Evolutionary conservation across 2,888 invertebrate species (phyloP).

Genomic region (Vandiemenella viatica): DNA sequence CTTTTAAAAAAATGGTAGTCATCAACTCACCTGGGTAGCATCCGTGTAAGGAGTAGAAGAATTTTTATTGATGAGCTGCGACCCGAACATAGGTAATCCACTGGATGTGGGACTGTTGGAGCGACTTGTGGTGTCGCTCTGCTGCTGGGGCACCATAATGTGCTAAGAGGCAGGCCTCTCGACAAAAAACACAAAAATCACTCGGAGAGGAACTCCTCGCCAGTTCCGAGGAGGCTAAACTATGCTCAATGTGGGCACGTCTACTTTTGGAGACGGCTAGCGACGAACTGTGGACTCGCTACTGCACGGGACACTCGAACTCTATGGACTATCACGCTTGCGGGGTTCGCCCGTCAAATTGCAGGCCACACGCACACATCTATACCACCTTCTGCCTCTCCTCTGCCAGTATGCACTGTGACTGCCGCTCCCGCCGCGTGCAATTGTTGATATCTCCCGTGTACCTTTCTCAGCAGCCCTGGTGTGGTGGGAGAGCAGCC

Average conservation of each 20-base stretch:
- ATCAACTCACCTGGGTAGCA: conserved; percentile 80
- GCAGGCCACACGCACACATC: background rate
- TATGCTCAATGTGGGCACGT: no score
- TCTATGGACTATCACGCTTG: background rate
- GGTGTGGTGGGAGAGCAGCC: background rate
- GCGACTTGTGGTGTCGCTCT: conserved; percentile 34
- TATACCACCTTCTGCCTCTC: background rate
- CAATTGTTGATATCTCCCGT: background rate
- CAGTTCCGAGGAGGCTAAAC: no score
- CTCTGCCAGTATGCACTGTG: background rate
- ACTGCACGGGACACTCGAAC: no score
- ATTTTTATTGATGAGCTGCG: conserved; percentile 76
- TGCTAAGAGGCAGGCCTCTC: background rate
- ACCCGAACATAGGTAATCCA: conserved; percentile 68
- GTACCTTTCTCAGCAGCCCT: background rate
- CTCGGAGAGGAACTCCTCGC: no score
- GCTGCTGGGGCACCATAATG: conserved; percentile 63
- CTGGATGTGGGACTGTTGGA: conserved; percentile 44
- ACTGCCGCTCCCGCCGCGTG: background rate
- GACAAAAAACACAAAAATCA: background rate
- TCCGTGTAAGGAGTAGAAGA: conserved; percentile 93
- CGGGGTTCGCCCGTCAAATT: background rate
- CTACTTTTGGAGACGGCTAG: no score
- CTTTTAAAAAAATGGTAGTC: background rate
- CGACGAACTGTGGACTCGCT: no score